Evolutionary conservation across 2,113 vertebrate genomes (phyloP).

Genomic region (Oenanthe oenanthe): DNA sequence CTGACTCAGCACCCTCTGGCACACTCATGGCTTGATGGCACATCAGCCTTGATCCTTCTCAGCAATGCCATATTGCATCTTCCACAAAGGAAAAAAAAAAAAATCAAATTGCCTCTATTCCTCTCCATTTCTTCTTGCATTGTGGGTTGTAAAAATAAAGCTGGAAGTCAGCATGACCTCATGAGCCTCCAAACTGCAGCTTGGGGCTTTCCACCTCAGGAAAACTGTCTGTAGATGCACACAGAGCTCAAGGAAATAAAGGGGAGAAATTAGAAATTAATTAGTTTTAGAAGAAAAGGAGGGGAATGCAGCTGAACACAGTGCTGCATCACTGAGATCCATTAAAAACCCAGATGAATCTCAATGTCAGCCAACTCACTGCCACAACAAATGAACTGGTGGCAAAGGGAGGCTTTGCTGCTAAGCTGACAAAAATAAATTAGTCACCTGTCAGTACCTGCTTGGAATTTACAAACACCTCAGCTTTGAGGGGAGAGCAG

Average conservation of each 20-base stretch:
- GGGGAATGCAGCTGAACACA: background rate
- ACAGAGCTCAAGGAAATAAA: background rate
- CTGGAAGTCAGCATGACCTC: background rate
- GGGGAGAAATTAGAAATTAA: background rate
- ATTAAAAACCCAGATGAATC: slow-evolving; percentile 37
- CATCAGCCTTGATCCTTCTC: background rate
- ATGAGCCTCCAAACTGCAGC: background rate
- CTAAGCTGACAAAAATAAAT: slow-evolving; percentile 59
- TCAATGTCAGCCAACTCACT: background rate
- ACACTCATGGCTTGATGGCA: background rate
- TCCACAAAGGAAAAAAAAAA: background rate
- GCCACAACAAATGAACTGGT: slow-evolving; percentile 32
- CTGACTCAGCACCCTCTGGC: background rate
- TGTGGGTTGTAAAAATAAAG: background rate
- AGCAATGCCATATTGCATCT: background rate
- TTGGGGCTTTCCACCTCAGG: background rate
- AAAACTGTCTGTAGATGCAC: background rate
- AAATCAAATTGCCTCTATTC: background rate
- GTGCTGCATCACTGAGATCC: background rate
- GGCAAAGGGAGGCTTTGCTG: slow-evolving; percentile 49
- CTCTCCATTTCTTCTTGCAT: background rate
- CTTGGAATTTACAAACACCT: slow-evolving; percentile 47
- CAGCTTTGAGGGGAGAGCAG: background rate
- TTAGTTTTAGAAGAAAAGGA: background rate
- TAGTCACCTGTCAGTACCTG: slow-evolving; percentile 50